These are phyloP conservation scores for Silurus asotus DNA, from an alignment of 2,113 vertebrate species.

Conservation along the genomic window DNA sequence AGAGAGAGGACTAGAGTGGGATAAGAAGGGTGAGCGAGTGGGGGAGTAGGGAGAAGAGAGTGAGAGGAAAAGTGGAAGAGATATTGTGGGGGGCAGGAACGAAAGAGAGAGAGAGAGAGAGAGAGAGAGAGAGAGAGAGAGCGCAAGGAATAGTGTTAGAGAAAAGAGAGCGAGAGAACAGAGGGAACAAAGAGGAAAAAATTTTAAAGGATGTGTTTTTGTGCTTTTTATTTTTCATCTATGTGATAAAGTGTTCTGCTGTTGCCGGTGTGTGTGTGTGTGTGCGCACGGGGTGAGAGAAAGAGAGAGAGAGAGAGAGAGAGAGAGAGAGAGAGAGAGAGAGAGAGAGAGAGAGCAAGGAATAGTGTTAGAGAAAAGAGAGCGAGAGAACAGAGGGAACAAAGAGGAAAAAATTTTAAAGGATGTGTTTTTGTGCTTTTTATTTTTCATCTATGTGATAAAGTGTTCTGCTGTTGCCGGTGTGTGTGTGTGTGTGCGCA, in stretches of 20 bases:
- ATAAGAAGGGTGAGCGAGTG: background rate
- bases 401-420: background rate
- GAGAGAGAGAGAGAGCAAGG: constrained; percentile 4
- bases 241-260: constrained; percentile 1
- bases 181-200: background rate
- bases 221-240: background rate
- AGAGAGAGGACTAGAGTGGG: background rate
- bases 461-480: background rate
- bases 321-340: constrained; percentile 8
- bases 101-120: constrained; percentile 7
- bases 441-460: background rate
- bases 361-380: background rate
- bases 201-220: background rate
- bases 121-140: constrained; percentile 18
- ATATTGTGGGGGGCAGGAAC: background rate
- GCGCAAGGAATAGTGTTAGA: background rate
- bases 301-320: too few relatives aligned
- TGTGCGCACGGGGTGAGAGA: too few relatives aligned
- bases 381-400: background rate
- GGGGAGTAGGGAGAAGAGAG: constrained; percentile 3
- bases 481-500: background rate
- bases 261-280: background rate
- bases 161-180: background rate
- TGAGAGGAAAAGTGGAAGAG: background rate
- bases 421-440: background rate